phyloP scores from a whole-genome alignment of 2,888 invertebrate species.

The Monoplex corrugatus region DNA sequence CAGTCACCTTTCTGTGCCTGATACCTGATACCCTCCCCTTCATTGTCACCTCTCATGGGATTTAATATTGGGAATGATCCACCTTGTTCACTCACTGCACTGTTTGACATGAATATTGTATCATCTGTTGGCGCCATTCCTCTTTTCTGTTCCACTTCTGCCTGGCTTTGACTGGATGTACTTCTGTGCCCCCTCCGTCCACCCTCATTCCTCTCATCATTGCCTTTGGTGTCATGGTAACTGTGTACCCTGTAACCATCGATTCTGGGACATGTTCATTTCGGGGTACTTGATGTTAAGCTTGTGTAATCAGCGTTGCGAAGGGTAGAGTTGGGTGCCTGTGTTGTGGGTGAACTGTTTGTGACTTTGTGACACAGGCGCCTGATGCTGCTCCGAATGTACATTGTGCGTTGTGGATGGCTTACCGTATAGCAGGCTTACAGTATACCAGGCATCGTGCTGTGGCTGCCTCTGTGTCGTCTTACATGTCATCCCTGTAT shows the following conservation, averaged over 20 bases:
- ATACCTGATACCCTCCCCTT: neutral
- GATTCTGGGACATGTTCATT: neutral
- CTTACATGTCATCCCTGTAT: neutral
- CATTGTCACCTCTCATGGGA: conserved; percentile 1
- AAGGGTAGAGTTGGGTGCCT: neutral
- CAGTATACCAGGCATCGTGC: neutral
- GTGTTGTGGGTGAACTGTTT: neutral
- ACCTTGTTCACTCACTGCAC: conserved; percentile 4
- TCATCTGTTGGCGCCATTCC: neutral
- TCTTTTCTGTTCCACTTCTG: neutral
- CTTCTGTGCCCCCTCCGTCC: neutral
- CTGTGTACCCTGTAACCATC: neutral
- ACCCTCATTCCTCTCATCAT: neutral
- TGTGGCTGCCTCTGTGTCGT: neutral
- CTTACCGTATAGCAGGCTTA: neutral
- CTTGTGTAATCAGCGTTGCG: neutral
- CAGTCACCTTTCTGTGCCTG: too few species aligned
- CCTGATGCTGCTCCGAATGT: neutral
- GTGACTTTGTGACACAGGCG: neutral
- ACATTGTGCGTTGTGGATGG: neutral
- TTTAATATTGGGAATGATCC: neutral
- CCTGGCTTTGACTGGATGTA: neutral
- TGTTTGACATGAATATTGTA: neutral
- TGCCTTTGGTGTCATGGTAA: neutral
- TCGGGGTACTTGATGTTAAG: neutral